A percentile compares a stretch with the other conserved stretches of the same genome.
Evolutionary conservation across 2,888 invertebrate species (phyloP).

Genomic region (Cantharis rufa): DNA sequence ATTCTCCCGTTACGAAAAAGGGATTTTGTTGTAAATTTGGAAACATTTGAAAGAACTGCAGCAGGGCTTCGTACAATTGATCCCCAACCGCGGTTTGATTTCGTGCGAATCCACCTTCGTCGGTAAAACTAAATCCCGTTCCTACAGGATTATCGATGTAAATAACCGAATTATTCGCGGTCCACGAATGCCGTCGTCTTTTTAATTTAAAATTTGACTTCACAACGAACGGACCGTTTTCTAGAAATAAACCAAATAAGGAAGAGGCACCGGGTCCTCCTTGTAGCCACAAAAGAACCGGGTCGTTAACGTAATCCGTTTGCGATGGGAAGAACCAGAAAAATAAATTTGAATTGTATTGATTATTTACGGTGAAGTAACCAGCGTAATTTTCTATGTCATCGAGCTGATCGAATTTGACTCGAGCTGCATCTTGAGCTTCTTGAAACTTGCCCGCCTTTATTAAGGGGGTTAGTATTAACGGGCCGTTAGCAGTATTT

Average conservation of each 20-base stretch:
- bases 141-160: constrained; percentile 91
- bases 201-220: background rate
- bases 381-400: background rate
- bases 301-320: constrained; percentile 53
- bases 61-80: constrained; percentile 71
- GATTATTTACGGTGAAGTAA: background rate
- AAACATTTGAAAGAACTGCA: constrained; percentile 73
- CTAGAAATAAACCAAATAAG: constrained; percentile 61
- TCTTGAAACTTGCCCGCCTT: background rate
- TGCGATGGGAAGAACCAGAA: constrained; percentile 69
- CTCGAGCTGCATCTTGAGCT: background rate
- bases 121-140: constrained; percentile 84
- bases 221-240: constrained; percentile 63
- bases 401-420: background rate
- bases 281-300: constrained; percentile 63
- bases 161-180: constrained; percentile 71
- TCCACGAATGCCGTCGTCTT: constrained; percentile 69
- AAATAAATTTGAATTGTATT: constrained; percentile 54
- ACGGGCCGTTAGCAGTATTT: background rate
- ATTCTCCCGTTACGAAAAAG: constrained; percentile 67
- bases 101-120: constrained; percentile 73
- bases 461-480: background rate
- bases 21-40: constrained; percentile 59
- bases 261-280: constrained; percentile 64
- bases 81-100: constrained; percentile 76